Evolutionary conservation across 2,797 vertebrate species (phyloP).

Genomic region (Phaenicophaeus curvirostris): DNA sequence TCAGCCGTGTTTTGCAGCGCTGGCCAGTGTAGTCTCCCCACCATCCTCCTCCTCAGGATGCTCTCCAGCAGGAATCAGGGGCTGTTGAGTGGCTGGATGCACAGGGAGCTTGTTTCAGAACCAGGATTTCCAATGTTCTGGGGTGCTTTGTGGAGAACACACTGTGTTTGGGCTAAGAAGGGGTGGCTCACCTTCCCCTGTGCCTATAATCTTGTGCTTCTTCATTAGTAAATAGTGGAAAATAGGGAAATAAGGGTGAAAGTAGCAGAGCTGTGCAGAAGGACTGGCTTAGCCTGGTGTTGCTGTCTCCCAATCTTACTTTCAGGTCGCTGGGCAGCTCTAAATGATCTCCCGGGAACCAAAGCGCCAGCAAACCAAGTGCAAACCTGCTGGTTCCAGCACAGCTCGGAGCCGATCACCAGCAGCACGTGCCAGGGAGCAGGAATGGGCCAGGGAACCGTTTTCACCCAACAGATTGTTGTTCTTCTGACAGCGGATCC

Average conservation of each 20-base stretch:
- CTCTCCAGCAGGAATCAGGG: not conserved
- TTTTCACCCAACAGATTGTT: slow-evolving; percentile 63
- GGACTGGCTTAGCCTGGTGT: not conserved
- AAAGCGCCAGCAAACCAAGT: not conserved
- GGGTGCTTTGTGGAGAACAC: not conserved
- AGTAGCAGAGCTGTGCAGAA: not conserved
- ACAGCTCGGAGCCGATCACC: not conserved
- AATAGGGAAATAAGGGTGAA: not conserved
- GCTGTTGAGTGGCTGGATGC: not conserved
- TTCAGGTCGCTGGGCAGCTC: not conserved
- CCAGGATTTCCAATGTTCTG: not conserved
- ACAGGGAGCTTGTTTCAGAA: not conserved
- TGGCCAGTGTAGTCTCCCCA: not conserved
- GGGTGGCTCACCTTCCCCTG: fast-evolving
- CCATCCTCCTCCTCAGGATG: not conserved
- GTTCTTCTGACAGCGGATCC: slow-evolving; percentile 54
- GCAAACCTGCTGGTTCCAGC: not conserved
- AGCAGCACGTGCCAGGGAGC: not conserved
- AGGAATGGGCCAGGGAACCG: not conserved
- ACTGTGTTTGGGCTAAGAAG: not conserved
- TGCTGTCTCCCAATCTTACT: not conserved
- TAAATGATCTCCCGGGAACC: not conserved
- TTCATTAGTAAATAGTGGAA: not conserved
- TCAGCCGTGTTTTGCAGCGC: fast-evolving
- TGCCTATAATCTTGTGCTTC: not conserved